Base-by-base conservation (phyloP, 1,140 invertebrate genomes). In the Augochlora pura region DNA sequence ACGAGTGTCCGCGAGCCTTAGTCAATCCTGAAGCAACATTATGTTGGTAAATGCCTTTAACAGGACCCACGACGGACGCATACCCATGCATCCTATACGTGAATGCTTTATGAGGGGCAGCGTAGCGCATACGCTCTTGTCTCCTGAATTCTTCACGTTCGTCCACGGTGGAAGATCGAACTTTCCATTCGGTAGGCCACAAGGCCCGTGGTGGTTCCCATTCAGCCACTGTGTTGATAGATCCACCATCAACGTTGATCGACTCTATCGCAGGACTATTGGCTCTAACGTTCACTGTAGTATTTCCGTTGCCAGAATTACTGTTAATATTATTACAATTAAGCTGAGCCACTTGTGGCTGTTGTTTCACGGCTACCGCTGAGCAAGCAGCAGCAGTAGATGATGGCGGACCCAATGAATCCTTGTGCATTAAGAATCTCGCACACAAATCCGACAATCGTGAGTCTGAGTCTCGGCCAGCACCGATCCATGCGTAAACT, bases 401-500 rank as follows among this genome's bases (percentile, higher is more conserved):
- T 27, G 90, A 77, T 5, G 91, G 86, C 25, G 90, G 74, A 57
- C 76, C 83, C 25, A 93, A 75, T 2, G 88, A 88, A 59, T 93
- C 92, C 79, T 90, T 90, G 54, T 92, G 86, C 63, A 91, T 77
- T 12, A 93, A 86, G 75, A 93, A 93, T 70, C 90, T 91, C 18
- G 88, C 78, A 88, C 96, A 98, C 25, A 99, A 91, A 9, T 95
- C 93, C 7, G 94, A 91, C 5, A 99, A 92, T 49, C 97, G 94
- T 16, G 95, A 94, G 93, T 99, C 98, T 2, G 96, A 96, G 90
- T 99, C 98, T 42, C 98, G 94, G 0, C 98, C 98, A n/a, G 97
- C 97, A 1, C 98, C 98, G 72, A 99, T 99, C 98, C 98, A 99
- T 84, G 98, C 97, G 92, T 98, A 99, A 81, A 90, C 89, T 60